Percentiles rank a stretch among this genome's conserved stretches.
Evolutionary conservation across 2,888 invertebrate genomes (phyloP).

Genomic region (Perithous albicinctus): DNA sequence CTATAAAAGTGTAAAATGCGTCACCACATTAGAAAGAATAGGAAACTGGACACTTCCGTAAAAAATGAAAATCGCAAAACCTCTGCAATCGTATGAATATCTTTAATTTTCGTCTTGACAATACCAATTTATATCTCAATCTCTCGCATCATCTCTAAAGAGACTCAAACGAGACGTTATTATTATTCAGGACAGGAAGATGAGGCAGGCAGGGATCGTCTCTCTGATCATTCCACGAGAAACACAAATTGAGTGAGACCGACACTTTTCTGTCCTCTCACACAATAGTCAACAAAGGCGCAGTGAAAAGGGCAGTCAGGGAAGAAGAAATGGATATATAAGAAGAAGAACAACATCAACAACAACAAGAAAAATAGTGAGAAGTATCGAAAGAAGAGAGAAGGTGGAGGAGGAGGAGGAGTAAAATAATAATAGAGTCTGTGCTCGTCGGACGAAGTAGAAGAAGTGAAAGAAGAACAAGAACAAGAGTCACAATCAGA

Average conservation of each 20-base stretch:
- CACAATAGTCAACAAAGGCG: constrained; percentile 16
- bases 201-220: background rate
- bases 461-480: constrained; percentile 49
- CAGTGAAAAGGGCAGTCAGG: constrained; percentile 31
- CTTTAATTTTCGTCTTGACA: background rate
- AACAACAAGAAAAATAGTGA: constrained; percentile 44
- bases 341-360: constrained; percentile 43
- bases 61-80: too few species aligned
- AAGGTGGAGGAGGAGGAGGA: constrained; percentile 48
- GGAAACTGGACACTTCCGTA: too few species aligned
- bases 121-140: constrained; percentile 21
- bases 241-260: constrained; percentile 51
- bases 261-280: constrained; percentile 30
- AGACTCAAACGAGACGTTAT: constrained; percentile 26
- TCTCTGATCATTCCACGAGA: constrained; percentile 4
- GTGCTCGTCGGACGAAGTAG: constrained; percentile 48
- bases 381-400: constrained; percentile 15
- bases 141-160: background rate
- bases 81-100: background rate
- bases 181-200: constrained; percentile 16
- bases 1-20: too few species aligned
- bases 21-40: too few species aligned
- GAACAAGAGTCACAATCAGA: constrained; percentile 65
- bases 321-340: constrained; percentile 19
- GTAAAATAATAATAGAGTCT: constrained; percentile 68